Conservation (phyloP, 2,888 invertebrate species). For the Athalia circularis region DNA sequence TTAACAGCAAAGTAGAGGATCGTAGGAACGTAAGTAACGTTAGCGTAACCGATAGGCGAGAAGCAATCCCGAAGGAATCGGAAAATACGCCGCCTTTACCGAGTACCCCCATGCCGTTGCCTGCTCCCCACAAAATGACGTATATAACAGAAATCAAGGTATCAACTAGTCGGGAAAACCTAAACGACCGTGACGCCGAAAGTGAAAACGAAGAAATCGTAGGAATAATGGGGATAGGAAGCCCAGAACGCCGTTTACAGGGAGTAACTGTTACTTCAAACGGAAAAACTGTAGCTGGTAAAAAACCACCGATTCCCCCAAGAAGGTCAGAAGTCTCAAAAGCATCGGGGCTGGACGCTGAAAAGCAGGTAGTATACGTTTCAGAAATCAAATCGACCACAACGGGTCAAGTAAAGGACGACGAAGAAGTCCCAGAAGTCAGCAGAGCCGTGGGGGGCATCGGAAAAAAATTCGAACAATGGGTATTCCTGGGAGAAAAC, state of each 20-base stretch:
- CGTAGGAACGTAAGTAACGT: slow-evolving; percentile 67
- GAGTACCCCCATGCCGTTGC: slow-evolving; percentile 70
- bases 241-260: slow-evolving; percentile 52
- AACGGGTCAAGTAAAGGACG: background rate
- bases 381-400: slow-evolving; percentile 66
- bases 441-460: slow-evolving; percentile 51
- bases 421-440: slow-evolving; percentile 38
- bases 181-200: slow-evolving; percentile 29
- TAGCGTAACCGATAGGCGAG: slow-evolving; percentile 68
- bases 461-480: slow-evolving; percentile 69
- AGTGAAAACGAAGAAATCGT: slow-evolving; percentile 56
- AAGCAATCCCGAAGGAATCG: slow-evolving; percentile 57
- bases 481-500: slow-evolving; percentile 69
- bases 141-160: slow-evolving; percentile 87
- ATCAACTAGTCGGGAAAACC: slow-evolving; percentile 68
- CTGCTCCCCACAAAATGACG: slow-evolving; percentile 74
- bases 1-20: slow-evolving; percentile 61
- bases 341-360: slow-evolving; percentile 59
- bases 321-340: slow-evolving; percentile 72
- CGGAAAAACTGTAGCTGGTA: slow-evolving; percentile 64
- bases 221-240: slow-evolving; percentile 54
- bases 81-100: slow-evolving; percentile 71
- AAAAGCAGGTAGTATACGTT: slow-evolving; percentile 70
- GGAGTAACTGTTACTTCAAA: slow-evolving; percentile 64
- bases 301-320: slow-evolving; percentile 76